Base-by-base conservation (phyloP, 2,888 invertebrate genomes). In the Thecocarcelia acutangulata region DNA sequence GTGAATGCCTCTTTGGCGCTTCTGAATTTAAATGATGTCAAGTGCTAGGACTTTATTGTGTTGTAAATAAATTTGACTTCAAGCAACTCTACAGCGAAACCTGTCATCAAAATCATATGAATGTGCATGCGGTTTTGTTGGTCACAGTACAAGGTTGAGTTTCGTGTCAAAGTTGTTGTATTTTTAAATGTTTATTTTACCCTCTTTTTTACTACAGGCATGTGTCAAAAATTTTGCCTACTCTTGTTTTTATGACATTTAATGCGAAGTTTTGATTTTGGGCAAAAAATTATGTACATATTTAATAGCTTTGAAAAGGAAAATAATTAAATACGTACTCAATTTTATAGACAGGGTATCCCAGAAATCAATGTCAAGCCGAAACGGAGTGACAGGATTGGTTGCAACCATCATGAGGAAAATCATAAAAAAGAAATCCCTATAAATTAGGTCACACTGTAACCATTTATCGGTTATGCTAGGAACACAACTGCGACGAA, bases 121-220 rank as follows among this genome's bases (percentile, higher is more conserved):
- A 13, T 21, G 13, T 33, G 42, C 44, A 33, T 56, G 63, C 46
- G 56, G 46, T 56, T 54, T 64, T 56, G 37, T 48, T 59, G 64
- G 64, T 21, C 72, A 72, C 24, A 52, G 68, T 54, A 54, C 48
- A 48, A 50, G 58, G 63, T 50, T 70, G 70, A 11, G 33, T 61
- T 46, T 73, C 61, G 56, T 59, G n/a, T 59, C 50, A 50, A 68
- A 21, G 17, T 58, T 40, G 1, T 28, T 63, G 3, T 69, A 15
- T 61, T 73, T 58, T 66, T 66, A 59, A 59, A 66, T 78, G 64
- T 59, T 64, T 77, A 48, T 64, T 59, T 69, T 52, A 5, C 15
- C 46, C 21, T 15, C 28, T 33, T n/a, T 24, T 56, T 24, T 13
- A 33, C 5, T 24, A 9, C 42, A 66, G 50, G 44, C 66, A 59